These are phyloP conservation scores for Jacana jacana DNA, from an alignment of 2,113 vertebrate genomes.

Conservation along the genomic window DNA sequence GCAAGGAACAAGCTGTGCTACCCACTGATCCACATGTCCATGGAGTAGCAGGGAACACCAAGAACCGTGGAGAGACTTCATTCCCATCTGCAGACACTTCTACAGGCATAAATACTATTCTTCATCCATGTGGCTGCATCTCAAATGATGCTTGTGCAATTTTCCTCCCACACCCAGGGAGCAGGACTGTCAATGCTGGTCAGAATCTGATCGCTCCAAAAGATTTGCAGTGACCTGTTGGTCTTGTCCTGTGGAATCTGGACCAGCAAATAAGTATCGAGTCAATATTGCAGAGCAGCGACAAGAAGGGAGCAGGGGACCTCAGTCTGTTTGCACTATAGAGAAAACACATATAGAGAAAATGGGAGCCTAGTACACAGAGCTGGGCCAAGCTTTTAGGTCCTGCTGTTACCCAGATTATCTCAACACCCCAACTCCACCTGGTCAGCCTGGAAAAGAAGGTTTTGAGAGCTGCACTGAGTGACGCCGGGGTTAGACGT, in stretches of 20 bases:
- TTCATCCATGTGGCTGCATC: not conserved
- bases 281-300: not conserved
- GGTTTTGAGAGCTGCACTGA: not conserved
- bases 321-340: not conserved
- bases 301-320: not conserved
- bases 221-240: not conserved
- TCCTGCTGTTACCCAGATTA: not conserved
- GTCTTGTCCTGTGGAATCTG: not conserved
- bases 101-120: not conserved
- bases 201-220: not conserved
- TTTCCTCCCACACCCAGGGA: not conserved
- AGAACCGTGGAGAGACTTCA: not conserved
- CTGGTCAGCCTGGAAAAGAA: not conserved
- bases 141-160: not conserved
- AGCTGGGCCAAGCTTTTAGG: not conserved
- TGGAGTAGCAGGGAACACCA: not conserved
- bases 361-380: not conserved
- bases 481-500: not conserved
- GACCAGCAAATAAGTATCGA: fast-evolving
- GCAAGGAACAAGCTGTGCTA: conserved; percentile 35
- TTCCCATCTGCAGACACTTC: not conserved
- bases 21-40: not conserved
- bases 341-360: not conserved
- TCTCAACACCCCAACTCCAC: not conserved
- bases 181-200: not conserved